A percentile compares a stretch with the other conserved stretches of the same genome.
These are phyloP conservation scores for Drosophila pseudoananassae DNA, from an alignment of 1,140 invertebrate genomes.

Conservation along the genomic window DNA sequence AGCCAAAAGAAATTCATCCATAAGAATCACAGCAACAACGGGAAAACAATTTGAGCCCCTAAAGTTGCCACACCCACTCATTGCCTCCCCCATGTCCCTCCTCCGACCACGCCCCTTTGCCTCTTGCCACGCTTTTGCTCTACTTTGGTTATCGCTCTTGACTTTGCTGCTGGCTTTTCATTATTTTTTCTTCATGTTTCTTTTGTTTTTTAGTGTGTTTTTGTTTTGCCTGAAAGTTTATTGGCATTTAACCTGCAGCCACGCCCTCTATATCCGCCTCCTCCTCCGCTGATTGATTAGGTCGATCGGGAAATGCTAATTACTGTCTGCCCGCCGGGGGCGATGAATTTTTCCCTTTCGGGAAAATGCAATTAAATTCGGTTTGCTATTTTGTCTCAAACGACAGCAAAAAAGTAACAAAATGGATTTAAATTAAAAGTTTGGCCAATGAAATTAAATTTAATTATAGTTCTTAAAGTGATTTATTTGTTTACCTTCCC, in stretches of 20 bases:
- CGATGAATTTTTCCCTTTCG: constrained; percentile 16
- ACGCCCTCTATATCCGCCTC: constrained; percentile 6
- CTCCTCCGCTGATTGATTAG: constrained; percentile 28
- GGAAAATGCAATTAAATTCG: constrained; percentile 42
- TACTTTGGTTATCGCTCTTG: constrained; percentile 61
- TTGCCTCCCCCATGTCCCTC: background rate
- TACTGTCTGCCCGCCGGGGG: constrained; percentile 43
- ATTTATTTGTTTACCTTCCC: constrained; percentile 31
- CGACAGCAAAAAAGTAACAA: background rate
- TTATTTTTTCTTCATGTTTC: constrained; percentile 9
- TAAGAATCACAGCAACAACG: constrained; percentile 55
- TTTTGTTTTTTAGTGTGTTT: constrained; percentile 12
- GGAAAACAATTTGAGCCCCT: constrained; percentile 48
- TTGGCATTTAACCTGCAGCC: constrained; percentile 44
- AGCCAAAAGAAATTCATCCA: constrained; percentile 45
- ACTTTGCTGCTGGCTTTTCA: constrained; percentile 44
- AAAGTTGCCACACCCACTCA: constrained; percentile 39
- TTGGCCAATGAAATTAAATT: constrained; percentile 11
- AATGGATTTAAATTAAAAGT: constrained; percentile 10
- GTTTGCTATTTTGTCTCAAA: constrained; percentile 22
- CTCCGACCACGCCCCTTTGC: background rate
- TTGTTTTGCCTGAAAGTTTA: constrained; percentile 42
- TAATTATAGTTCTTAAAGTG: constrained; percentile 27
- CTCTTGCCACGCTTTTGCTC: constrained; percentile 14
- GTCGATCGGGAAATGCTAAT: constrained; percentile 79